phyloP scores from a whole-genome alignment of 2,888 invertebrate species.

The Parnassius apollo region DNA sequence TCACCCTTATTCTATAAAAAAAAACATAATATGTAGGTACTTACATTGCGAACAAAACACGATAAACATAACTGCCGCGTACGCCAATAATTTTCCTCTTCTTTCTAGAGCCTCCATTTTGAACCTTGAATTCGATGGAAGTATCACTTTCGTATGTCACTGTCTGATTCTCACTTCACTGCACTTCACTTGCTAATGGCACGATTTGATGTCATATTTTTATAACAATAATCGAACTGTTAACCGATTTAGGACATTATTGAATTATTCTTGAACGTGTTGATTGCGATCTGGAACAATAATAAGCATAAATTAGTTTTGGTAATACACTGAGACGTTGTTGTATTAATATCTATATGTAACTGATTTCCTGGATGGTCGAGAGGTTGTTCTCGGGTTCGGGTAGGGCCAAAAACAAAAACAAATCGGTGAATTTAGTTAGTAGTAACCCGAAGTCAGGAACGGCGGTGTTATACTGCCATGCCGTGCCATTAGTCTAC shows the following conservation, averaged over 20 bases:
- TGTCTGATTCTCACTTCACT: conserved; percentile 30
- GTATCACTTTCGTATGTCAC: conserved; percentile 15
- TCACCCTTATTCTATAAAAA: no score
- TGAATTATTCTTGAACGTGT: background rate
- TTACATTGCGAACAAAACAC: conserved; percentile 68
- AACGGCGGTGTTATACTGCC: no score
- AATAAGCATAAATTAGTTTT: background rate
- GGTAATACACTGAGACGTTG: no score
- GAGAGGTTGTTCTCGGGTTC: no score
- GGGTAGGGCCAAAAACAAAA: no score
- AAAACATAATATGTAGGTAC: conserved; percentile 28
- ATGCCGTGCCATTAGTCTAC: no score
- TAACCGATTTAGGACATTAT: conserved; percentile 17
- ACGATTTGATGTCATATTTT: conserved; percentile 20
- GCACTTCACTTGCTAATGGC: conserved; percentile 24
- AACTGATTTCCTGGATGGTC: no score
- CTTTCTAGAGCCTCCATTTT: conserved; percentile 75
- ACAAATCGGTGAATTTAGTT: no score
- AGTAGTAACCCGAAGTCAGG: no score
- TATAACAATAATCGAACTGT: conserved; percentile 5
- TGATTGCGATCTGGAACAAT: conserved; percentile 21
- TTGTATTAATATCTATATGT: no score
- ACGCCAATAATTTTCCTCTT: conserved; percentile 50
- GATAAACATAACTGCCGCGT: conserved; percentile 54
- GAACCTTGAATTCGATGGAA: conserved; percentile 23